phyloP scores from a whole-genome alignment of 2,888 invertebrate species.

The Anthophora plumipes region DNA sequence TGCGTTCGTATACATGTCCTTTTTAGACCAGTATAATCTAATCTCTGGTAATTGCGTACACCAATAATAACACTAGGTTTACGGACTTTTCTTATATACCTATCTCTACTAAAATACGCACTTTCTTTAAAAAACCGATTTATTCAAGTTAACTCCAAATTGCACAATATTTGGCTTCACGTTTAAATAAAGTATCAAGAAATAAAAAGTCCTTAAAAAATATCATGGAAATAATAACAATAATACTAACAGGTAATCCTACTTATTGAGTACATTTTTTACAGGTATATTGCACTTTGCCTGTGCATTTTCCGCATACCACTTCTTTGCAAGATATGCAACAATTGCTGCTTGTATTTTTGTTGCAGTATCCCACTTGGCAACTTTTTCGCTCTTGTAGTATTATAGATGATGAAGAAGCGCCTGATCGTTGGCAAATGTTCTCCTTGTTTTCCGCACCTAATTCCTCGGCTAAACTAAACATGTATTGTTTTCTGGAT shows the following conservation, averaged over 20 bases:
- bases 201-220: slow-evolving; percentile 3
- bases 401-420: no score
- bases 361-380: slow-evolving; percentile 40
- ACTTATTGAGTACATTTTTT: slow-evolving; percentile 37
- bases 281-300: not conserved
- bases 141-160: no score
- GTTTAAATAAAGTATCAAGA: slow-evolving; percentile 18
- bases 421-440: not conserved
- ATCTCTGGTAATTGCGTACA: no score
- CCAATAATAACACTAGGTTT: no score
- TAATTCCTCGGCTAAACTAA: slow-evolving; percentile 23
- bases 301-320: slow-evolving; percentile 8
- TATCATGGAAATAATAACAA: slow-evolving; percentile 26
- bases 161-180: no score
- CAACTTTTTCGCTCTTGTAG: slow-evolving; percentile 28
- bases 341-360: slow-evolving; percentile 35
- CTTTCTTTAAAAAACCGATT: no score
- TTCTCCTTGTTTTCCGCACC: slow-evolving; percentile 25
- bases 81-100: no score
- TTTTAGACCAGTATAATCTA: no score
- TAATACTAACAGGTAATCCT: slow-evolving; percentile 36
- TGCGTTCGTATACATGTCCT: no score
- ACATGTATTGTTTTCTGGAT: slow-evolving; percentile 32
- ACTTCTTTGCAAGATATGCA: slow-evolving; percentile 28
- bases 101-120: no score